Conservation (phyloP, 2,113 vertebrate genomes). For the Paracanthobrama guichenoti region DNA sequence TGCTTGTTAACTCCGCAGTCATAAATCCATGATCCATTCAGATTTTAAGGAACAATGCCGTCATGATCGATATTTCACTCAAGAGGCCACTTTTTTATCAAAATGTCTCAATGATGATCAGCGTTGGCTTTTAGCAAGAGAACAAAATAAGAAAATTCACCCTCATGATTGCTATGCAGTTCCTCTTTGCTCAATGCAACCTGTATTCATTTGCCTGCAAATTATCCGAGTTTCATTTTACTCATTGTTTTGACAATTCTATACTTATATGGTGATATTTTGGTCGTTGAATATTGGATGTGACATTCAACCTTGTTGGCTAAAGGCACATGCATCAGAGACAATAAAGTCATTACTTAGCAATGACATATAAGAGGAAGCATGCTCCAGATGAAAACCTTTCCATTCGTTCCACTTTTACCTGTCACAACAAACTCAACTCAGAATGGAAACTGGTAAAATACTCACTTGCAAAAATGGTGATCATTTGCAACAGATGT, state of each 20-base stretch:
- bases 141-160: not conserved
- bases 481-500: slow-evolving; percentile 46
- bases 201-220: not conserved
- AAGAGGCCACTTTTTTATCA: slow-evolving; percentile 30
- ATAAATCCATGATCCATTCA: slow-evolving; percentile 35
- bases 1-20: slow-evolving; percentile 48
- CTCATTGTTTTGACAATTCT: slow-evolving; percentile 14
- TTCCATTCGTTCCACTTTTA: slow-evolving; percentile 33
- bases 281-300: not conserved
- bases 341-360: slow-evolving; percentile 2
- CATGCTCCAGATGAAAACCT: slow-evolving; percentile 1
- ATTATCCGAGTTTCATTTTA: not conserved
- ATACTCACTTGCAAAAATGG: slow-evolving; percentile 17
- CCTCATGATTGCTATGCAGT: not conserved
- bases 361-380: not conserved
- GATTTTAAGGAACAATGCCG: slow-evolving; percentile 43
- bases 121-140: slow-evolving; percentile 36
- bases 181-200: not conserved
- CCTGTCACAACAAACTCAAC: slow-evolving; percentile 52
- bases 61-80: slow-evolving; percentile 44
- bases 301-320: not conserved
- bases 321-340: not conserved
- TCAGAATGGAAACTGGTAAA: slow-evolving; percentile 14
- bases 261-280: not conserved
- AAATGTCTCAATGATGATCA: slow-evolving; percentile 35